These are phyloP conservation scores for Harpegnathos saltator DNA, from an alignment of 1,140 invertebrate species.

Conservation along the genomic window DNA sequence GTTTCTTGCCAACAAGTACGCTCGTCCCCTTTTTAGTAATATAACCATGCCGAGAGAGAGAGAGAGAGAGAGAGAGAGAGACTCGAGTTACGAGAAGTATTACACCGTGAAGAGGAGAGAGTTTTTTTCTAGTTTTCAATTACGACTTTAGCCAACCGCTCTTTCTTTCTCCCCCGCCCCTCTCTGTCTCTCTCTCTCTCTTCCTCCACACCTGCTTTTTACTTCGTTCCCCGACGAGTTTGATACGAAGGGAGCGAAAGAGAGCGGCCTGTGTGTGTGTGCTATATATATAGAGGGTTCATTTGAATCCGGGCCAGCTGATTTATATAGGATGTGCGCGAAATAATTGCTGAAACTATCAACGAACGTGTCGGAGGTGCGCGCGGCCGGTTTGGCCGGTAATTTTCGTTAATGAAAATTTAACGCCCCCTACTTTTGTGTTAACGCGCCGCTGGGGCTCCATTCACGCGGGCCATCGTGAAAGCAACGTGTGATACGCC, in stretches of 20 bases:
- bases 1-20: neutral
- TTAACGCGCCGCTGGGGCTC: neutral
- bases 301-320: constrained; percentile 73
- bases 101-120: constrained; percentile 32
- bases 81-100: constrained; percentile 14
- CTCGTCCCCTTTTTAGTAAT: neutral
- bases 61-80: too few species aligned
- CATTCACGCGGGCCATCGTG: neutral
- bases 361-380: constrained; percentile 37
- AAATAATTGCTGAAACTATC: constrained; percentile 76
- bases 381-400: constrained; percentile 62
- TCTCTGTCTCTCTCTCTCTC: constrained; percentile 8
- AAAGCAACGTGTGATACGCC: neutral
- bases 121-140: constrained; percentile 73
- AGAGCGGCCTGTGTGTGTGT: neutral
- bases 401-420: constrained; percentile 81
- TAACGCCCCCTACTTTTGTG: constrained; percentile 60
- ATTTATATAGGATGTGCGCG: constrained; percentile 73
- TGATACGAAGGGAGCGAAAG: too few species aligned
- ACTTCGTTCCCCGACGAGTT: neutral
- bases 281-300: constrained; percentile 66
- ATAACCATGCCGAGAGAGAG: neutral
- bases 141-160: constrained; percentile 60
- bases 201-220: neutral
- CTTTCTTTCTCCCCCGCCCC: constrained; percentile 6